phyloP scores from a whole-genome alignment of 2,113 vertebrate species.

The Bubo scandiacus region DNA sequence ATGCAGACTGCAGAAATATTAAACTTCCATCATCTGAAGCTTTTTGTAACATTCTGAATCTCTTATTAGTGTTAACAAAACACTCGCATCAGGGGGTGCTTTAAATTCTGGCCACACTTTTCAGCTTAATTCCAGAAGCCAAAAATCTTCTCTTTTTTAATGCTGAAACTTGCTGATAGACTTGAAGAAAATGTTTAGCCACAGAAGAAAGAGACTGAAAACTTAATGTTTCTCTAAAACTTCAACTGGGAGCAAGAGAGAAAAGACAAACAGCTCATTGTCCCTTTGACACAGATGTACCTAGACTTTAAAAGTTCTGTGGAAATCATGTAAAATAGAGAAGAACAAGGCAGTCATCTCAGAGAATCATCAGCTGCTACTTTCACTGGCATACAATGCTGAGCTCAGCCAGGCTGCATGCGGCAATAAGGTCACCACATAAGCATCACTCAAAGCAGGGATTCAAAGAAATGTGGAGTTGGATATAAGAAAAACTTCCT shows the following conservation, averaged over 20 bases:
- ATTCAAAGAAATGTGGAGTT: background rate
- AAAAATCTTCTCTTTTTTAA: background rate
- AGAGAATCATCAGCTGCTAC: background rate
- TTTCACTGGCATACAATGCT: background rate
- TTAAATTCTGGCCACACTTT: constrained; percentile 26
- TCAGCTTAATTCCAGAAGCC: constrained; percentile 5
- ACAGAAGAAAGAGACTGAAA: background rate
- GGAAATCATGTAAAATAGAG: background rate
- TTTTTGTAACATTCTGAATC: background rate
- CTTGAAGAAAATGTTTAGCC: background rate
- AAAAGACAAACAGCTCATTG: background rate
- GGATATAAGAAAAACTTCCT: background rate
- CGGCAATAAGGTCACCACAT: background rate
- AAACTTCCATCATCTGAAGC: background rate
- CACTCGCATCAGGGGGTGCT: background rate
- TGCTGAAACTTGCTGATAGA: background rate
- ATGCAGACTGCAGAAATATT: constrained; percentile 4
- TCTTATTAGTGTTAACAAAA: constrained; percentile 45
- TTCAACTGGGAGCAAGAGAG: background rate
- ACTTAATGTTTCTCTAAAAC: background rate
- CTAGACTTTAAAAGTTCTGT: background rate
- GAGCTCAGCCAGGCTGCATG: background rate
- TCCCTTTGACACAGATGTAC: background rate
- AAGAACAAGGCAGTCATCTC: background rate
- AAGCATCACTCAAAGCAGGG: background rate